Evolutionary conservation across 92 coral and sea anemone species (phyloP).

Genomic region (Metridium senile): DNA sequence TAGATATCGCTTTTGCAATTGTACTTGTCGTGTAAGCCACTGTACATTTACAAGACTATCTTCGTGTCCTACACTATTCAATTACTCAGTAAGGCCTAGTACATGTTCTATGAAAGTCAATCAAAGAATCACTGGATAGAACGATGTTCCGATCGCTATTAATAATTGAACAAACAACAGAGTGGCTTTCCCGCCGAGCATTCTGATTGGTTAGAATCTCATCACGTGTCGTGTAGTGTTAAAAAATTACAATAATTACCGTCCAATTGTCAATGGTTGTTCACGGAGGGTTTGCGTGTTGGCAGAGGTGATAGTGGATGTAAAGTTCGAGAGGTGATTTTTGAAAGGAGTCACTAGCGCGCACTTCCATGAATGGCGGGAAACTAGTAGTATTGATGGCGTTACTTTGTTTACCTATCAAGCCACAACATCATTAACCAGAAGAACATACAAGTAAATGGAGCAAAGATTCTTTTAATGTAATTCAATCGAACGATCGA

Average conservation of each 20-base stretch:
- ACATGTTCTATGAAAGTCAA: slow-evolving; percentile 5
- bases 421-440: slow-evolving; percentile 14
- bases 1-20: slow-evolving; percentile 25
- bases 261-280: slow-evolving; percentile 53
- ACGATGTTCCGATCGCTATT: slow-evolving; percentile 46
- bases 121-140: slow-evolving; percentile 43
- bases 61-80: background rate
- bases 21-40: slow-evolving; percentile 14
- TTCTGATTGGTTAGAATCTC: slow-evolving; percentile 46
- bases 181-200: slow-evolving; percentile 65
- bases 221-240: slow-evolving; percentile 51
- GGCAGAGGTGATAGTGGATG: slow-evolving; percentile 43
- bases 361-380: slow-evolving; percentile 79
- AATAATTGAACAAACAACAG: slow-evolving; percentile 52
- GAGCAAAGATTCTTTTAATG: slow-evolving; percentile 16
- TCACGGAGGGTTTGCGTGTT: slow-evolving; percentile 69
- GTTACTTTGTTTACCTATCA: slow-evolving; percentile 58
- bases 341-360: slow-evolving; percentile 49
- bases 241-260: slow-evolving; percentile 43
- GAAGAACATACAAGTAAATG: slow-evolving; percentile 21
- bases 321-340: slow-evolving; percentile 59
- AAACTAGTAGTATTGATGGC: slow-evolving; percentile 65
- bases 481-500: slow-evolving; percentile 1
- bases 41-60: background rate
- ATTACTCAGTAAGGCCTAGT: background rate